phyloP scores from a whole-genome alignment of 2,888 invertebrate species.

The Platycnemis pennipes region DNA sequence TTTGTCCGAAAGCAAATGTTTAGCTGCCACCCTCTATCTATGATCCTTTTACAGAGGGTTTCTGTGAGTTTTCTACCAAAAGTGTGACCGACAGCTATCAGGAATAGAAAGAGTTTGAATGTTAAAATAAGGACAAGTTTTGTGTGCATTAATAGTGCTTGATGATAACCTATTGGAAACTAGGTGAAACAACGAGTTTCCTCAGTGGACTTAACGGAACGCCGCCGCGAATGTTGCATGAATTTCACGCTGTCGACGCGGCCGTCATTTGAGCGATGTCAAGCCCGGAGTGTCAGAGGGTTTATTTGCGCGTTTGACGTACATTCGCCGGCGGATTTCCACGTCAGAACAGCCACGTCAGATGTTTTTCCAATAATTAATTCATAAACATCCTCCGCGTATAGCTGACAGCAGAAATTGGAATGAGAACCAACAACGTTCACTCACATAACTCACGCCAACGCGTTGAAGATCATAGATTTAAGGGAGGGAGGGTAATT shows the following conservation, averaged over 20 bases:
- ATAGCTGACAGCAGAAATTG: neutral
- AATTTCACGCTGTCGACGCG: neutral
- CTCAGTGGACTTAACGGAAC: neutral
- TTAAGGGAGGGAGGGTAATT: too few relatives aligned
- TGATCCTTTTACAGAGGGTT: too few relatives aligned
- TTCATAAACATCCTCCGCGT: neutral
- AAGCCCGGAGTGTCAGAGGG: neutral
- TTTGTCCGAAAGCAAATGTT: too few relatives aligned
- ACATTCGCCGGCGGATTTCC: neutral
- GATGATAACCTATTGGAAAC: neutral
- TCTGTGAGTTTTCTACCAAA: too few relatives aligned
- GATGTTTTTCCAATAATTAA: neutral
- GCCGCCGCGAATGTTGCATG: neutral
- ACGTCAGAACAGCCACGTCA: neutral
- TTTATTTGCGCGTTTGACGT: neutral
- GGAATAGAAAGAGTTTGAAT: too few relatives aligned
- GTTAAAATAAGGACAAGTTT: neutral
- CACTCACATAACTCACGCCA: too few relatives aligned
- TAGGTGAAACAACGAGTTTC: neutral
- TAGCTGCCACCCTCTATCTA: too few relatives aligned
- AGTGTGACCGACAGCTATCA: too few relatives aligned
- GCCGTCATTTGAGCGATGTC: neutral
- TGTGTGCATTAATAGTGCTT: neutral
- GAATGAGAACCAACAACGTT: too few relatives aligned
- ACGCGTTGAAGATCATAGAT: too few relatives aligned